A percentile compares a stretch with the other conserved stretches of the same genome.
phyloP scores from a whole-genome alignment of 2,797 vertebrate species.

The Argentina silus region DNA sequence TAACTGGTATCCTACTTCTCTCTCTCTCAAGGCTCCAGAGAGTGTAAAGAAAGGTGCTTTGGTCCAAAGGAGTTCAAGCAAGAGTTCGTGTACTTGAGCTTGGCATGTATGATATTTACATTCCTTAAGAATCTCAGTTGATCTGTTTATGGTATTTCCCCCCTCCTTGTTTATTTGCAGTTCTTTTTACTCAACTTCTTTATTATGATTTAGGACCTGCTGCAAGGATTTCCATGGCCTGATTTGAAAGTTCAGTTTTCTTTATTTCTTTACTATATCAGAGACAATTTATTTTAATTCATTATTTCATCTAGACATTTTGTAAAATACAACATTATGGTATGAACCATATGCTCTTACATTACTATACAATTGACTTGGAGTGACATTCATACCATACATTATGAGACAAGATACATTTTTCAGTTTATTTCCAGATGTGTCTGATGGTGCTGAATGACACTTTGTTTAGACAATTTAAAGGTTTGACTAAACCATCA shows the following conservation, averaged over 20 bases:
- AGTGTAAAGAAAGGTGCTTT: slow-evolving; percentile 43
- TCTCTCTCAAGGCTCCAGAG: slow-evolving; percentile 55
- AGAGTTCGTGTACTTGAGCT: slow-evolving; percentile 59
- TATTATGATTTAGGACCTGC: background rate
- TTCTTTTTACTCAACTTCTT: slow-evolving; percentile 49
- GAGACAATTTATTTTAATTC: background rate
- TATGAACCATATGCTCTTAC: no score
- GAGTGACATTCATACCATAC: no score
- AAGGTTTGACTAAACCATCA: slow-evolving; percentile 28
- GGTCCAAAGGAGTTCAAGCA: slow-evolving; percentile 42
- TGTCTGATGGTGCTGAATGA: slow-evolving; percentile 5
- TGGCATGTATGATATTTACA: slow-evolving; percentile 70
- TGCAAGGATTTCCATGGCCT: background rate
- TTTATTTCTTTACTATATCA: no score
- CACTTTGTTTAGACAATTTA: slow-evolving; percentile 37
- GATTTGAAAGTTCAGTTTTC: no score
- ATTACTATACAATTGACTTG: no score
- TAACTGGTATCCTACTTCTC: slow-evolving; percentile 34
- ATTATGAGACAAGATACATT: no score
- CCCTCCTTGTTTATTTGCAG: slow-evolving; percentile 61
- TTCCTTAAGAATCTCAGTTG: slow-evolving; percentile 58
- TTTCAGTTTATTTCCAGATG: background rate
- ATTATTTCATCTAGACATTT: background rate
- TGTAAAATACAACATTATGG: no score
- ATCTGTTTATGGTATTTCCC: slow-evolving; percentile 64